A percentile compares a stretch with the other conserved stretches of the same genome.
Conservation (phyloP, 2,888 invertebrate species). For the Noctua pronuba region DNA sequence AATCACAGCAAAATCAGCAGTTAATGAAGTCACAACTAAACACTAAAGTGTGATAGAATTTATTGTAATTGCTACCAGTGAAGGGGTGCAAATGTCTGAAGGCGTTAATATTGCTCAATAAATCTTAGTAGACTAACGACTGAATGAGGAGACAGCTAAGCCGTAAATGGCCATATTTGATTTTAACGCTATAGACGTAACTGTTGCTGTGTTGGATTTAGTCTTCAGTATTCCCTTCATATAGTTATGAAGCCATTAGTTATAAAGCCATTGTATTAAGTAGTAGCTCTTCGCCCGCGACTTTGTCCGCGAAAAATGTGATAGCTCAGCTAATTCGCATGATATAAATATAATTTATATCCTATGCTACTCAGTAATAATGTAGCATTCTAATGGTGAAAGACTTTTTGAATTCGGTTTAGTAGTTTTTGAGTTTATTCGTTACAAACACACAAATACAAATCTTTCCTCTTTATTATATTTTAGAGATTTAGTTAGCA, state of each 20-base stretch:
- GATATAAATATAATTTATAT: too few species aligned
- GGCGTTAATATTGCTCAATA: constrained; percentile 49
- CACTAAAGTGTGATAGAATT: constrained; percentile 43
- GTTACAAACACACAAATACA: too few species aligned
- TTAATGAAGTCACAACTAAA: constrained; percentile 58
- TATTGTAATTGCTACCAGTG: constrained; percentile 54
- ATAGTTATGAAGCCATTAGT: not conserved
- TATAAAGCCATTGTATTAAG: too few species aligned
- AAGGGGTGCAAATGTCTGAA: constrained; percentile 50
- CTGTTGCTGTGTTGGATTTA: not conserved
- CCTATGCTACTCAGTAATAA: too few species aligned
- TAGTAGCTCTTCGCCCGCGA: too few species aligned
- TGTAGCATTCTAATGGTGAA: too few species aligned
- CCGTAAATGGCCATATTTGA: constrained; percentile 38
- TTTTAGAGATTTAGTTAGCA: too few species aligned
- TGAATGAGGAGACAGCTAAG: constrained; percentile 40
- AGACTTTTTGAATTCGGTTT: too few species aligned
- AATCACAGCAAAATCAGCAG: constrained; percentile 33
- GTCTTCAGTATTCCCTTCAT: not conserved
- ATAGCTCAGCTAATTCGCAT: too few species aligned
- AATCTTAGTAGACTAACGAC: constrained; percentile 46
- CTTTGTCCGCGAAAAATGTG: too few species aligned
- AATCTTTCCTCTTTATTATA: too few species aligned
- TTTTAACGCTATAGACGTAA: constrained; percentile 21
- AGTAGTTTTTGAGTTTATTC: too few species aligned